Evolutionary conservation across 2,113 vertebrate genomes (phyloP).

Genomic region (Rhadina sibilatrix): DNA sequence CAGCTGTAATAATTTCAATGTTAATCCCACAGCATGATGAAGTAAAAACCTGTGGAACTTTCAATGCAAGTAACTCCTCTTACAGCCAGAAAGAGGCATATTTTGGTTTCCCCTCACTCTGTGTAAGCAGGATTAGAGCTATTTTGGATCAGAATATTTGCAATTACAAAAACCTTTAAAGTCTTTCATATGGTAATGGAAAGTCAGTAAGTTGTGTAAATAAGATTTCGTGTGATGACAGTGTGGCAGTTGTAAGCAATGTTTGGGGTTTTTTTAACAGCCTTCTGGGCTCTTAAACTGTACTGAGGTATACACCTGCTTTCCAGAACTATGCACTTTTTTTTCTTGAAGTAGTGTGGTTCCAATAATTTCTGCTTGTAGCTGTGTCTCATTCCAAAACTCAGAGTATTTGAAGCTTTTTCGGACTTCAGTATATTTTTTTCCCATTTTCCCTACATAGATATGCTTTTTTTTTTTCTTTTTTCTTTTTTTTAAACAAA

Average conservation of each 20-base stretch:
- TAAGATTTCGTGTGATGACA: neutral
- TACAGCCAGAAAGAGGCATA: neutral
- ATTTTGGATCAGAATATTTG: conserved; percentile 26
- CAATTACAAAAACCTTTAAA: conserved; percentile 10
- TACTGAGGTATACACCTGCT: neutral
- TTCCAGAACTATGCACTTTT: neutral
- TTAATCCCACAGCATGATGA: neutral
- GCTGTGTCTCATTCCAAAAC: neutral
- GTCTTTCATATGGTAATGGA: conserved; percentile 3
- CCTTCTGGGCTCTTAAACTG: neutral
- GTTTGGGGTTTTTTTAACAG: neutral
- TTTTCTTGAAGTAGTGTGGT: neutral
- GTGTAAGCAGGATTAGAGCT: neutral
- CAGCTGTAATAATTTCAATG: neutral
- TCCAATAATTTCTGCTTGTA: neutral
- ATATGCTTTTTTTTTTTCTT: no score
- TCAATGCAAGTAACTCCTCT: neutral
- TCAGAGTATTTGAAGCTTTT: neutral
- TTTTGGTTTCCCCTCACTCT: neutral
- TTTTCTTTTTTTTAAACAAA: neutral
- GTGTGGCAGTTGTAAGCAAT: neutral
- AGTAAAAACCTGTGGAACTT: neutral
- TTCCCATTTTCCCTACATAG: neutral
- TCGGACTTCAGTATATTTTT: fast-evolving
- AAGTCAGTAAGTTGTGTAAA: conserved; percentile 26